Conservation (phyloP, 53 echinoderm and acorn worm genomes). For the Henricia sp. region DNA sequence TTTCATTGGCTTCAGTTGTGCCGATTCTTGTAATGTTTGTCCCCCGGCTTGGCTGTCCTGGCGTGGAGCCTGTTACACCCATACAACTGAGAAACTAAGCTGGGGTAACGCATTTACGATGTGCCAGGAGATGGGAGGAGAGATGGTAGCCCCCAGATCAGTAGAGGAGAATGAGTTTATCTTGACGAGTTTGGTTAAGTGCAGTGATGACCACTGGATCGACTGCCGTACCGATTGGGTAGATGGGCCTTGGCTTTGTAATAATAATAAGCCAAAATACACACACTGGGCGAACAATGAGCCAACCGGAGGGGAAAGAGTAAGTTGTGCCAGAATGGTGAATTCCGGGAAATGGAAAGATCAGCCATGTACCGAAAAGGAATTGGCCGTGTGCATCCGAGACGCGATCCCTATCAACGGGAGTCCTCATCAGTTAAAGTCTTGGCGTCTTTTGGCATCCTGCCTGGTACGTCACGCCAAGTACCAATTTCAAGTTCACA, state of each 20-base stretch:
- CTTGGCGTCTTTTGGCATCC: slow-evolving; percentile 24
- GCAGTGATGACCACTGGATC: slow-evolving; percentile 1
- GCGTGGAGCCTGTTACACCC: slow-evolving; percentile 10
- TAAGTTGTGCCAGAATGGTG: slow-evolving; percentile 1
- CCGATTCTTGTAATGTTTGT: too few relatives aligned
- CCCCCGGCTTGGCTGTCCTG: background rate
- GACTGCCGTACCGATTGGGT: background rate
- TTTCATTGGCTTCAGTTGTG: too few relatives aligned
- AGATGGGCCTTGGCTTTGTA: background rate
- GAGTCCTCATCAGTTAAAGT: background rate
- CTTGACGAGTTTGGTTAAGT: background rate
- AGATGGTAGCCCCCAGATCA: slow-evolving; percentile 24
- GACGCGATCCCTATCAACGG: background rate
- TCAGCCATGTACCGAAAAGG: background rate
- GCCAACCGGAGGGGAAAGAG: background rate
- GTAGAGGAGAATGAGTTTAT: slow-evolving; percentile 18
- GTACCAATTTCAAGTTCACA: background rate
- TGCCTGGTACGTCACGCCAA: slow-evolving; percentile 18
- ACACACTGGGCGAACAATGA: background rate
- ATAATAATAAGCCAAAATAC: background rate
- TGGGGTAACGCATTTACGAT: background rate
- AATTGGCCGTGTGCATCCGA: background rate
- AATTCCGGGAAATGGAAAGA: background rate
- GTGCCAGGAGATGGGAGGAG: background rate
- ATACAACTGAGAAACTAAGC: background rate